Conservation (phyloP, 2,113 vertebrate species). For the Proteles cristata region DNA sequence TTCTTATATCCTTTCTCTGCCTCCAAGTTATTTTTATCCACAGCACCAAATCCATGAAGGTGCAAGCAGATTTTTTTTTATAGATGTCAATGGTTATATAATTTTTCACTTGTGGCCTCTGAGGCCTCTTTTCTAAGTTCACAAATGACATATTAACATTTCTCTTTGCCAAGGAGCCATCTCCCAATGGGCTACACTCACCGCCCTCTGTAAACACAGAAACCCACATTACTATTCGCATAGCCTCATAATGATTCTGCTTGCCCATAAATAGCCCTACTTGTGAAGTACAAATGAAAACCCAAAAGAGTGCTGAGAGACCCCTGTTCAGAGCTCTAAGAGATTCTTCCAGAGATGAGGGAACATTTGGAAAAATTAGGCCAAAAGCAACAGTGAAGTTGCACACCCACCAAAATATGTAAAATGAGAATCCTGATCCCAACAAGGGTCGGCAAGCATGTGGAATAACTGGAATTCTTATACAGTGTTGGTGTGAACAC, state of each 20-base stretch:
- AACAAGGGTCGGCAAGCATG: neutral
- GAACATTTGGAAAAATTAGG: constrained; percentile 20
- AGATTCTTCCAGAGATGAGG: neutral
- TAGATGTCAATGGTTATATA: constrained; percentile 15
- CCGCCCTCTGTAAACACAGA: neutral
- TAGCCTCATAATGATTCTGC: neutral
- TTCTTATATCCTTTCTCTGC: neutral
- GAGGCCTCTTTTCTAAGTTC: constrained; percentile 20
- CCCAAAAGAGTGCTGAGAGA: neutral
- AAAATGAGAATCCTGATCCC: neutral
- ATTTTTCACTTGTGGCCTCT: neutral
- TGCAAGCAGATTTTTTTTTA: neutral
- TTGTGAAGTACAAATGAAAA: neutral
- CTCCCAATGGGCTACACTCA: neutral
- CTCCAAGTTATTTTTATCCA: constrained; percentile 56
- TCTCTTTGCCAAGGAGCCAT: neutral
- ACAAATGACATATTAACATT: neutral
- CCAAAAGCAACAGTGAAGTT: neutral
- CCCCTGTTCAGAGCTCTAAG: neutral
- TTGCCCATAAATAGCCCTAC: neutral
- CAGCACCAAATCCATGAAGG: neutral
- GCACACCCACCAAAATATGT: neutral
- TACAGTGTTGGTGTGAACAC: neutral
- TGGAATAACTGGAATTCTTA: neutral
- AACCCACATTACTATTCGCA: neutral